These are phyloP conservation scores for Azorinus chamasolen DNA, from an alignment of 2,888 invertebrate genomes.

Conservation along the genomic window DNA sequence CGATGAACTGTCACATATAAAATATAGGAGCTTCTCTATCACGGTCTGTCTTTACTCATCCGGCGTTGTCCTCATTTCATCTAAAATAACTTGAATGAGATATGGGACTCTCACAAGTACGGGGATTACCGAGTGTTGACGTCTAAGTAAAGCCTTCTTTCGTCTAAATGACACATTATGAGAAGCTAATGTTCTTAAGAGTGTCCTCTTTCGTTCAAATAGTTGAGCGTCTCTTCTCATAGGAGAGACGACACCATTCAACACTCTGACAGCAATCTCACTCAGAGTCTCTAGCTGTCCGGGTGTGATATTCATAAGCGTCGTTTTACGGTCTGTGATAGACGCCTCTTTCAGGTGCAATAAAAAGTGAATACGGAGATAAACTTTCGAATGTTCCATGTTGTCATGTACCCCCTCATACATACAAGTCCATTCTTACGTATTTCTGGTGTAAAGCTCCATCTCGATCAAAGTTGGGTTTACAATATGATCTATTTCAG, in stretches of 20 bases:
- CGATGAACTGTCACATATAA: too few species aligned
- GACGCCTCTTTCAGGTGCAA: slow-evolving; percentile 11
- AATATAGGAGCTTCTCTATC: not conserved
- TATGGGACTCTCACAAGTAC: slow-evolving; percentile 7
- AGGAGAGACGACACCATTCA: slow-evolving; percentile 21
- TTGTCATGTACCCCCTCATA: too few species aligned
- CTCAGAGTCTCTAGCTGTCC: slow-evolving; percentile 6
- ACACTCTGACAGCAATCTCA: slow-evolving; percentile 12
- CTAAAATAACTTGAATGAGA: slow-evolving; percentile 12
- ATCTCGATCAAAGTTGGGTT: too few species aligned
- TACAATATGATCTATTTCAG: too few species aligned
- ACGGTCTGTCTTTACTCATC: not conserved
- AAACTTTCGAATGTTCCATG: too few species aligned
- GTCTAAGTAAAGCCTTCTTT: slow-evolving; percentile 7
- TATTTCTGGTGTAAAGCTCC: too few species aligned
- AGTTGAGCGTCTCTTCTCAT: slow-evolving; percentile 18
- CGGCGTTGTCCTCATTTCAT: slow-evolving; percentile 7
- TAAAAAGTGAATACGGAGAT: too few species aligned
- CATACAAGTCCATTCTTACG: too few species aligned
- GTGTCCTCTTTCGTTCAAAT: slow-evolving; percentile 10
- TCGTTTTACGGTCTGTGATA: slow-evolving; percentile 5
- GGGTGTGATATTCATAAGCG: slow-evolving; percentile 11
- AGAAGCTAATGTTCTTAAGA: slow-evolving; percentile 17
- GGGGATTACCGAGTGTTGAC: slow-evolving; percentile 6
- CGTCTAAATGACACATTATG: not conserved